A percentile compares a stretch with the other conserved stretches of the same genome.
phyloP scores from a whole-genome alignment of 2,113 vertebrate species.

The Myrmecobius fasciatus region DNA sequence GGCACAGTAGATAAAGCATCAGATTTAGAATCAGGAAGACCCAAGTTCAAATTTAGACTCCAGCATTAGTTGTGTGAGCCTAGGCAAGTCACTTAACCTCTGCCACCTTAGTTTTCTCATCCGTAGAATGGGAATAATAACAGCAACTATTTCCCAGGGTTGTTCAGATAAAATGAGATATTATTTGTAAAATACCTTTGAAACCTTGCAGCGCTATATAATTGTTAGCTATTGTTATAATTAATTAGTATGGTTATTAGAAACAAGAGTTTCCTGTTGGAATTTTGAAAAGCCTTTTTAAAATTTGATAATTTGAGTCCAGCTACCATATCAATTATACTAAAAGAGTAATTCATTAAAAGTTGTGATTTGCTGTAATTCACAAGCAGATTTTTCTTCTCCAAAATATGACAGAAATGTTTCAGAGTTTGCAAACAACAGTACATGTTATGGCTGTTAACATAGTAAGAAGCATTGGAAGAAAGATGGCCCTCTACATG shows the following conservation, averaged over 20 bases:
- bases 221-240: not conserved
- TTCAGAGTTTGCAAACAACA: not conserved
- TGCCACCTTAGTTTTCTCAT: not conserved
- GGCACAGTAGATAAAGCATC: not conserved
- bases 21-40: not conserved
- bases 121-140: not conserved
- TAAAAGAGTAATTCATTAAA: not conserved
- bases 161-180: constrained; percentile 40
- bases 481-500: not conserved
- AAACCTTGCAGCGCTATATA: constrained; percentile 30
- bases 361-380: not conserved
- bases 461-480: not conserved
- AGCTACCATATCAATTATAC: not conserved
- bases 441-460: not conserved
- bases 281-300: not conserved
- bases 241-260: not conserved
- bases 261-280: not conserved
- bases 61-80: not conserved
- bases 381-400: not conserved
- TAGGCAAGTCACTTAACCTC: not conserved
- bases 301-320: not conserved
- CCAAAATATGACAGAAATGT: not conserved
- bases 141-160: not conserved
- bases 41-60: too few relatives aligned
- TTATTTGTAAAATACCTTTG: constrained; percentile 13